phyloP scores from a whole-genome alignment of 2,797 vertebrate genomes.

The Helicolenus hilgendorfi region DNA sequence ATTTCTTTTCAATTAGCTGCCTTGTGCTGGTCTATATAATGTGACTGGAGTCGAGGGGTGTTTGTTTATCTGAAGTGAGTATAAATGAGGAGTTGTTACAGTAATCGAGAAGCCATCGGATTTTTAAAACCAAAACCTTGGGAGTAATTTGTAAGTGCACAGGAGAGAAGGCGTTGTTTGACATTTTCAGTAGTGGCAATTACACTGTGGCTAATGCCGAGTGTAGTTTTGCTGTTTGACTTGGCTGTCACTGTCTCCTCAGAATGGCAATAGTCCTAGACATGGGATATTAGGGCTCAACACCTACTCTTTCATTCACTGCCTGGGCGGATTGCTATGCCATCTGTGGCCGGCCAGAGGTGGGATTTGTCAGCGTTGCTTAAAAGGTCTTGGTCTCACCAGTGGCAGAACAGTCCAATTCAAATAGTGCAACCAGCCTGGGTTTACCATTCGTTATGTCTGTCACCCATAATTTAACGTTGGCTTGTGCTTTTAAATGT shows the following conservation, averaged over 20 bases:
- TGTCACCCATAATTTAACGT: conserved; percentile 63
- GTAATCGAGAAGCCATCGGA: conserved; percentile 40
- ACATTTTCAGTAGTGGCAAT: conserved; percentile 54
- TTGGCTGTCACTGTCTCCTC: conserved; percentile 66
- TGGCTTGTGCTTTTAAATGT: conserved; percentile 34
- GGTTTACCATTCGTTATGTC: conserved; percentile 59
- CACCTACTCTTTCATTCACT: conserved; percentile 71
- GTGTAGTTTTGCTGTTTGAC: conserved; percentile 59
- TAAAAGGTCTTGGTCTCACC: conserved; percentile 50
- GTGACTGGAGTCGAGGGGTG: background rate
- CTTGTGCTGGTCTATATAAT: background rate
- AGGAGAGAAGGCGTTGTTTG: conserved; percentile 11
- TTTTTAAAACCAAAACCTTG: conserved; percentile 35
- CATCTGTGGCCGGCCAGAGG: conserved; percentile 54
- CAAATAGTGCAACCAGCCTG: conserved; percentile 62
- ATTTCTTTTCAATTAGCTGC: conserved; percentile 51
- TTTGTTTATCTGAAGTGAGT: background rate
- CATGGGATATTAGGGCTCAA: conserved; percentile 72
- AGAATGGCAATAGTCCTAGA: conserved; percentile 61
- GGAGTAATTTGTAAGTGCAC: conserved; percentile 37
- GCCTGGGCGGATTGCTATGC: conserved; percentile 49
- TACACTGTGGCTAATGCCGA: conserved; percentile 43
- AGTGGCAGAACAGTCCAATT: conserved; percentile 53
- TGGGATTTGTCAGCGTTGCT: conserved; percentile 60
- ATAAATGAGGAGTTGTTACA: conserved; percentile 10